phyloP scores from a whole-genome alignment of 1,140 invertebrate genomes.

The Drosophila dunni region DNA sequence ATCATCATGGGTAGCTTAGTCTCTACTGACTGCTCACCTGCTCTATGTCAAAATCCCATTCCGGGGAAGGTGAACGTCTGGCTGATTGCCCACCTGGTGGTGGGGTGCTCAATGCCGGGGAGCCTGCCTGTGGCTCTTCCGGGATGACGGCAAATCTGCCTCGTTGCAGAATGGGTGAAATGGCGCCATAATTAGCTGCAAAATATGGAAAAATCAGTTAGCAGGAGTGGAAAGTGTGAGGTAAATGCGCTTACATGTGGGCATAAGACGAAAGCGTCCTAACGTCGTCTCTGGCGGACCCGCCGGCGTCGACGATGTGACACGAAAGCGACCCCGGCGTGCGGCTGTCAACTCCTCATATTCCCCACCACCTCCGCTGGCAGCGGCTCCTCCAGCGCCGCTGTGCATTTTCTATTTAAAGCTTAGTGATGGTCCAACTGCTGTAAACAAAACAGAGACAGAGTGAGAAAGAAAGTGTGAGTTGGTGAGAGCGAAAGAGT shows the following conservation, averaged over 20 bases:
- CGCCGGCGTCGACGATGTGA: slow-evolving; percentile 75
- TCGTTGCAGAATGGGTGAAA: slow-evolving; percentile 82
- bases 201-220: slow-evolving; percentile 10
- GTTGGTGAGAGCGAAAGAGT: slow-evolving; percentile 8
- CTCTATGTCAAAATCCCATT: slow-evolving; percentile 84
- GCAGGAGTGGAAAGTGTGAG: not conserved
- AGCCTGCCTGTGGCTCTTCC: slow-evolving; percentile 83
- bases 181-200: slow-evolving; percentile 83
- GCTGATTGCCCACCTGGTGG: slow-evolving; percentile 52
- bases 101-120: slow-evolving; percentile 72
- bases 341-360: slow-evolving; percentile 81
- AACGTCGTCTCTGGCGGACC: slow-evolving; percentile 81
- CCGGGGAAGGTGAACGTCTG: slow-evolving; percentile 77
- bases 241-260: slow-evolving; percentile 72
- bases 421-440: slow-evolving; percentile 25
- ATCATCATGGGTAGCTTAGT: not conserved
- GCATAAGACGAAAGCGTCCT: slow-evolving; percentile 84
- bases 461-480: slow-evolving; percentile 24
- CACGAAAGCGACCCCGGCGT: slow-evolving; percentile 80
- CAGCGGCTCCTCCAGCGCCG: slow-evolving; percentile 59
- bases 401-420: slow-evolving; percentile 60
- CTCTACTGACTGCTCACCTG: slow-evolving; percentile 65
- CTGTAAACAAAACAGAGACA: slow-evolving; percentile 43
- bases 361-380: slow-evolving; percentile 63
- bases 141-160: slow-evolving; percentile 84